Base-by-base conservation (phyloP, 2,113 vertebrate genomes). In the Dromas ardeola region DNA sequence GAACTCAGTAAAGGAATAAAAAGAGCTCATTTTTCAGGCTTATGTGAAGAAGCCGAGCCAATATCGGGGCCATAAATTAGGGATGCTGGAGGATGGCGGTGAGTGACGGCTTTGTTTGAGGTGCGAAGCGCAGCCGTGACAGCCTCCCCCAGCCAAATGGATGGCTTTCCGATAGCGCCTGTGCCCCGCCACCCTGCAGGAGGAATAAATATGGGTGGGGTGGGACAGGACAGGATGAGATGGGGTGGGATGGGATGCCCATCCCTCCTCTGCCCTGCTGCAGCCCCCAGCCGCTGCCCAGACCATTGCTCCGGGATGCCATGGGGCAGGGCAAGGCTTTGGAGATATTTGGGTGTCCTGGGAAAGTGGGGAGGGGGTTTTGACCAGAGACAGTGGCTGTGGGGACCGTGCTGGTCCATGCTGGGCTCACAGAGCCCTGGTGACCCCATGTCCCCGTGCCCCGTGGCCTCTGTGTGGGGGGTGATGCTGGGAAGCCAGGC, bases 1-100 rank as follows among this genome's bases (percentile, higher is more conserved):
- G 6, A 96, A 82, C 86, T 88, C 81, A 27, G 77, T 85, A 81
- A 95, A 93, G 88, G 96, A 97, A 97, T 94, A 93, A 97, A 97
- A 96, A 92, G 85, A 96, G 93, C 94, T 97, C 96, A 96, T 97
- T 97, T 96, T 96, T 98, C 97, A 98, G 96, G 96, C 95, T 88
- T 91, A 94, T 81, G 96, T 96, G 95, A 92, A 90, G 85, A 79
- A 89, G 93, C 94, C 2, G 2, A 97, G 93, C 96, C 97, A 85
- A 97, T 97, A 97, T 84, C 77, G 15, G 78, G 80, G 92, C 91
- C 95, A 97, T 98, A 98, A 97, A 98, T 98, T 97, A 98, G 81
- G 65, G 88, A 82, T 63, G 88, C 63, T 86, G 77, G 88, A 94
- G 88, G 93, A 86, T 55, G 53, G 80, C 1, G 21, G 93, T 92